Conservation (phyloP, 2,113 vertebrate species). For the Phoxinus phoxinus region DNA sequence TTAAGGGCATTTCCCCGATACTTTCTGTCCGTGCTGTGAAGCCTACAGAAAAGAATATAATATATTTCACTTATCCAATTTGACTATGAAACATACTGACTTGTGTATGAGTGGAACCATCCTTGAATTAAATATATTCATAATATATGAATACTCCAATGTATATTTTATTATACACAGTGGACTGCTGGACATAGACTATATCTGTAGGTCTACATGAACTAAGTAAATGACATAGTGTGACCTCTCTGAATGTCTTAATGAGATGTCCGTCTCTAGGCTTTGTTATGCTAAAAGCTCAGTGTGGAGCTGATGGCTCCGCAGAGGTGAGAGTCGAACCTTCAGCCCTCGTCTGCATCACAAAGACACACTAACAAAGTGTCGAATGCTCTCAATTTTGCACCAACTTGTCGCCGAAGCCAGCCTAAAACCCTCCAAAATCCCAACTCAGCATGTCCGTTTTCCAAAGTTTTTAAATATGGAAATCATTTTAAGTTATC, state of each 20-base stretch:
- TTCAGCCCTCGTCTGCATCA: slow-evolving; percentile 70
- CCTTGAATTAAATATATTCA: too few relatives aligned
- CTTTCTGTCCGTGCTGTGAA: too few relatives aligned
- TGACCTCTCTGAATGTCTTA: not conserved
- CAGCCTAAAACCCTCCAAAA: not conserved
- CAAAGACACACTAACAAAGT: slow-evolving; percentile 68
- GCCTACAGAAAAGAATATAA: too few relatives aligned
- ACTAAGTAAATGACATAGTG: slow-evolving; percentile 7
- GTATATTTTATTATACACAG: too few relatives aligned
- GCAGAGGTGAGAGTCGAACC: slow-evolving; percentile 66
- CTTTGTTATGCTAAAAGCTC: slow-evolving; percentile 72
- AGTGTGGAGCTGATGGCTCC: slow-evolving; percentile 71
- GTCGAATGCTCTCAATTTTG: slow-evolving; percentile 60
- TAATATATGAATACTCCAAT: too few relatives aligned
- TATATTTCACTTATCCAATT: too few relatives aligned
- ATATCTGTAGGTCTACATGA: too few relatives aligned
- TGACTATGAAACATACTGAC: too few relatives aligned
- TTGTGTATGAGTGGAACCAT: too few relatives aligned
- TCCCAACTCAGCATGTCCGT: not conserved
- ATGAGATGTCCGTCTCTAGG: slow-evolving; percentile 31
- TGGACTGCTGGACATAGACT: too few relatives aligned
- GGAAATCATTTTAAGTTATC: too few relatives aligned
- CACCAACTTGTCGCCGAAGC: slow-evolving; percentile 2
- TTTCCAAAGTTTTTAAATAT: not conserved
- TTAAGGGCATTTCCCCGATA: too few relatives aligned